Percentiles rank a stretch among this genome's conserved stretches.
These are phyloP conservation scores for Nymphalis io DNA, from an alignment of 1,140 invertebrate species.

Conservation along the genomic window DNA sequence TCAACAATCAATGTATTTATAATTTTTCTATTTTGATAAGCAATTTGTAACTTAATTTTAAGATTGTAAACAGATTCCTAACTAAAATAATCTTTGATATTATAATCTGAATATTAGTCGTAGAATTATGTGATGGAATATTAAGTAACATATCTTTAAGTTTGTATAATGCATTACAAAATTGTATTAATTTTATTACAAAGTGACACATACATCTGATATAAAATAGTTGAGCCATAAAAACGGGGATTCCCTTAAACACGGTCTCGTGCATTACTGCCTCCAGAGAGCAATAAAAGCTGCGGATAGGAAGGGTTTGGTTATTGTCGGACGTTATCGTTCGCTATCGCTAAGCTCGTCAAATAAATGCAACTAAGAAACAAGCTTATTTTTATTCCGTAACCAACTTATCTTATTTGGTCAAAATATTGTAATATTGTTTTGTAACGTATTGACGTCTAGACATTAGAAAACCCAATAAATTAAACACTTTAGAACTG, in stretches of 20 bases:
- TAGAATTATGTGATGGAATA: too few species aligned
- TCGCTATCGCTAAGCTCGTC: conserved; percentile 20
- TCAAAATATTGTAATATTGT: not conserved
- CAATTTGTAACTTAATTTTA: too few species aligned
- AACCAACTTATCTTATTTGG: not conserved
- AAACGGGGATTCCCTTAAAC: conserved; percentile 26
- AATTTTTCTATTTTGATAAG: too few species aligned
- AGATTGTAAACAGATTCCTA: too few species aligned
- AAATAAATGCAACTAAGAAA: conserved; percentile 24
- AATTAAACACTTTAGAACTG: too few species aligned
- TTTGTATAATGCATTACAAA: conserved; percentile 15
- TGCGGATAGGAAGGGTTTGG: conserved; percentile 23
- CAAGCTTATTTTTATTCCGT: not conserved
- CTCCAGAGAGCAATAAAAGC: conserved; percentile 28
- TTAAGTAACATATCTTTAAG: not conserved
- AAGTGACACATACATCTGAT: conserved; percentile 26
- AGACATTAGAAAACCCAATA: too few species aligned
- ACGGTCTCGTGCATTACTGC: conserved; percentile 17
- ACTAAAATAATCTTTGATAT: too few species aligned
- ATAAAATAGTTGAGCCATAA: conserved; percentile 30
- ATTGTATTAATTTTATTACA: conserved; percentile 23
- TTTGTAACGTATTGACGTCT: too few species aligned
- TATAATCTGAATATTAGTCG: too few species aligned
- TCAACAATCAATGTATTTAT: too few species aligned
- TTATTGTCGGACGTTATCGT: conserved; percentile 26